Conservation (phyloP, 2,797 vertebrate species). For the Melanotaenia parkinsoni region DNA sequence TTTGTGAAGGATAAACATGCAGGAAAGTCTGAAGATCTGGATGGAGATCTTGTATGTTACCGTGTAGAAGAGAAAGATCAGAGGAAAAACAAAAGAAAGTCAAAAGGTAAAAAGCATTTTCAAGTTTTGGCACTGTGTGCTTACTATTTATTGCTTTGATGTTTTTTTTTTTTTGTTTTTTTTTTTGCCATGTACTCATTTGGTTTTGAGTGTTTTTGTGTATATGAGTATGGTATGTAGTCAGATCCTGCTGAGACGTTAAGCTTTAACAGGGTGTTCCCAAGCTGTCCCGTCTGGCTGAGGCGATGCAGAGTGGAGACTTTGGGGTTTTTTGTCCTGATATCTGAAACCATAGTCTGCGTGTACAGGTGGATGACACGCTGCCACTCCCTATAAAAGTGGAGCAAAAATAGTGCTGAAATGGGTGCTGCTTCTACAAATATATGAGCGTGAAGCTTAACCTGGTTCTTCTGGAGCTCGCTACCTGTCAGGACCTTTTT, state of each 20-base stretch:
- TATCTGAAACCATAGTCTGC: constrained; percentile 16
- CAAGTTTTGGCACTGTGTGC: constrained; percentile 79
- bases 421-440: neutral
- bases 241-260: constrained; percentile 74
- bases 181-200: constrained; percentile 53
- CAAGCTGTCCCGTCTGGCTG: constrained; percentile 5
- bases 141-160: constrained; percentile 76
- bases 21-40: constrained; percentile 34
- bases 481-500: too few relatives aligned
- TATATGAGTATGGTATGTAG: constrained; percentile 31
- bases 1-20: constrained; percentile 13
- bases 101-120: constrained; percentile 37
- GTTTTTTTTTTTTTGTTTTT: constrained; percentile 25
- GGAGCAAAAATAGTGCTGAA: constrained; percentile 8
- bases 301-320: constrained; percentile 18
- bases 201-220: constrained; percentile 35
- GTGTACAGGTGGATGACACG: neutral
- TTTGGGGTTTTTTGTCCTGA: constrained; percentile 18
- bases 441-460: neutral
- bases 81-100: neutral
- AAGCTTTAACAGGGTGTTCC: constrained; percentile 65
- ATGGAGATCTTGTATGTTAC: constrained; percentile 31
- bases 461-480: neutral
- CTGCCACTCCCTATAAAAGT: neutral
- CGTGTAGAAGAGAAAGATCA: neutral